Percentiles rank a stretch among this genome's conserved stretches.
Evolutionary conservation across 2,888 invertebrate genomes (phyloP).

Genomic region (Carcina quercana): DNA sequence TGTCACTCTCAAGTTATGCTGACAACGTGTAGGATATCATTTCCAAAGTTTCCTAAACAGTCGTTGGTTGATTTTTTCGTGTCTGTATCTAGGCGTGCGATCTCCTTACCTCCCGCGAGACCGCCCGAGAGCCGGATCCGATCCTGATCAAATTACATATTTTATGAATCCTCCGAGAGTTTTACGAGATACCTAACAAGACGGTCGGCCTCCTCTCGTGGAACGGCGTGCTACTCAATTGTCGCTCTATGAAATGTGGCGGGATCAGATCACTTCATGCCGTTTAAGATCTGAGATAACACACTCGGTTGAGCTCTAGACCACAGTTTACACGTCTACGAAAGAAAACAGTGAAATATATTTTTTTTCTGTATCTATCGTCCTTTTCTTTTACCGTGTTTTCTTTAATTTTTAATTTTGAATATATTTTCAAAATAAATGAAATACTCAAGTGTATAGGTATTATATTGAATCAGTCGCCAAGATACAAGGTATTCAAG

Average conservation of each 20-base stretch:
- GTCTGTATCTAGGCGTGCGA: neutral
- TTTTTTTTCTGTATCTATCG: neutral
- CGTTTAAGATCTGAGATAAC: neutral
- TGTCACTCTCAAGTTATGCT: too few species aligned
- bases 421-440: neutral
- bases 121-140: constrained; percentile 21
- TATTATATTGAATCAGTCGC: too few species aligned
- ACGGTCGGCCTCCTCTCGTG: constrained; percentile 13
- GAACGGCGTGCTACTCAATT: constrained; percentile 13
- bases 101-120: constrained; percentile 3
- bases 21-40: too few species aligned
- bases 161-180: constrained; percentile 37
- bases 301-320: neutral
- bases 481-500: too few species aligned
- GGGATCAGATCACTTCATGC: constrained; percentile 1
- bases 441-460: too few species aligned
- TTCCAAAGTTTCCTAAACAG: constrained; percentile 1
- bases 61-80: neutral
- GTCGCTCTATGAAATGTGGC: constrained; percentile 3
- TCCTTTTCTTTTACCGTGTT: neutral
- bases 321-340: too few species aligned
- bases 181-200: constrained; percentile 32
- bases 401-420: neutral
- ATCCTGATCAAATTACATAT: constrained; percentile 45
- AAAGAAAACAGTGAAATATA: too few species aligned